Conservation (phyloP, 2,797 vertebrate genomes). For the Lates japonicus region DNA sequence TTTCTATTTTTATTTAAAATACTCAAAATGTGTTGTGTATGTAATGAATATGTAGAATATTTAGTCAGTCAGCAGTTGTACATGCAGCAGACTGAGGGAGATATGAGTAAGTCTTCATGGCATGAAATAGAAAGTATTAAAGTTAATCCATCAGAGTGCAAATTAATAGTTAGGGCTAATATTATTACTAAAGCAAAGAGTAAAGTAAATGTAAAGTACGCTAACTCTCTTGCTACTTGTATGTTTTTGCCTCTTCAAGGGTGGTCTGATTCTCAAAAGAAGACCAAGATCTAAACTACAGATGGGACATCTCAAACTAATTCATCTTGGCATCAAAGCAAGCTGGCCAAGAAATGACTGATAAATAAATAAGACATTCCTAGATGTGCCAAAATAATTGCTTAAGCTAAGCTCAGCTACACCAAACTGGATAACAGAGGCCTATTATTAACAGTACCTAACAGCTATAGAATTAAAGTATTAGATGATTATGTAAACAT, state of each 20-base stretch:
- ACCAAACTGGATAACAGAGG: not conserved
- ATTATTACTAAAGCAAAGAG: slow-evolving; percentile 11
- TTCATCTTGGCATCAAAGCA: slow-evolving; percentile 60
- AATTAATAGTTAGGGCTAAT: slow-evolving; percentile 12
- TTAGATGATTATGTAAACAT: not conserved
- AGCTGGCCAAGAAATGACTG: slow-evolving; percentile 44
- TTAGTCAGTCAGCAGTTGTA: not conserved
- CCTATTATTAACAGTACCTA: slow-evolving; percentile 20
- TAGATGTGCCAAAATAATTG: slow-evolving; percentile 45
- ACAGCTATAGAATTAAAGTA: not conserved
- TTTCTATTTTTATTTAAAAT: slow-evolving; percentile 2
- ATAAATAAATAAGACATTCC: slow-evolving; percentile 61
- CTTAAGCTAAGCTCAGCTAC: slow-evolving; percentile 21
- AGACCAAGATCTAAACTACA: slow-evolving; percentile 46
- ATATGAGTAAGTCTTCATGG: not conserved
- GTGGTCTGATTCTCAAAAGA: slow-evolving; percentile 42
- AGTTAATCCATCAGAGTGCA: not conserved
- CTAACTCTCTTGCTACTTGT: slow-evolving; percentile 8
- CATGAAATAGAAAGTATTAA: not conserved
- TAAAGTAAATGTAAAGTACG: not conserved
- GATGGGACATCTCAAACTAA: slow-evolving; percentile 63
- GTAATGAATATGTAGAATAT: not conserved
- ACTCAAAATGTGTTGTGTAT: not conserved
- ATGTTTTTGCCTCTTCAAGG: slow-evolving; percentile 5
- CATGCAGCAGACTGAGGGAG: not conserved